Evolutionary conservation across 2,888 invertebrate species (phyloP).

Genomic region (Pycnomerus fuliginosus): DNA sequence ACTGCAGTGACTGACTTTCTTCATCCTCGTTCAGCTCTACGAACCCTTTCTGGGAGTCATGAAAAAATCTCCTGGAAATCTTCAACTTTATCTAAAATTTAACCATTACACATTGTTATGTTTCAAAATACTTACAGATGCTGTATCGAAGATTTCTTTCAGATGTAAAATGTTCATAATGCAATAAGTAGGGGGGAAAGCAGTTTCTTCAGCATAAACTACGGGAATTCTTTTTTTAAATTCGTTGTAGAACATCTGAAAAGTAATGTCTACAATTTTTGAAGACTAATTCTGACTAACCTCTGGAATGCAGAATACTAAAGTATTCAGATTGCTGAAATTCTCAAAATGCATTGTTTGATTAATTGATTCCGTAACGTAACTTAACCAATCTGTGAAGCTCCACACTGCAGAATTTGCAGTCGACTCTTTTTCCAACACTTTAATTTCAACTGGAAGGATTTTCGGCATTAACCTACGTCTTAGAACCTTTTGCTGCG

Average conservation of each 20-base stretch:
- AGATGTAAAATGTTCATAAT: constrained; percentile 70
- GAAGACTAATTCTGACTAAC: constrained; percentile 41
- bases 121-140: constrained; percentile 55
- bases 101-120: not conserved
- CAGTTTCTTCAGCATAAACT: constrained; percentile 63
- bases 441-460: constrained; percentile 43
- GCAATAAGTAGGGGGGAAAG: constrained; percentile 63
- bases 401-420: constrained; percentile 43
- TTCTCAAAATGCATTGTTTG: constrained; percentile 71
- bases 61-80: constrained; percentile 64
- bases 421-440: constrained; percentile 29
- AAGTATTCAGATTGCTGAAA: constrained; percentile 64
- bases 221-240: constrained; percentile 69
- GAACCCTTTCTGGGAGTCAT: constrained; percentile 62
- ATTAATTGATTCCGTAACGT: constrained; percentile 76
- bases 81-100: constrained; percentile 60
- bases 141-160: constrained; percentile 71
- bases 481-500: not conserved
- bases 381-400: constrained; percentile 72
- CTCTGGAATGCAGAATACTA: constrained; percentile 70
- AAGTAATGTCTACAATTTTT: constrained; percentile 1
- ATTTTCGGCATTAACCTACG: constrained; percentile 38
- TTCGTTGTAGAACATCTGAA: constrained; percentile 67
- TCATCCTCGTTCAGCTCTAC: constrained; percentile 38
- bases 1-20: constrained; percentile 42